Conservation (phyloP, 2,797 vertebrate genomes). For the Pristis pectinata region DNA sequence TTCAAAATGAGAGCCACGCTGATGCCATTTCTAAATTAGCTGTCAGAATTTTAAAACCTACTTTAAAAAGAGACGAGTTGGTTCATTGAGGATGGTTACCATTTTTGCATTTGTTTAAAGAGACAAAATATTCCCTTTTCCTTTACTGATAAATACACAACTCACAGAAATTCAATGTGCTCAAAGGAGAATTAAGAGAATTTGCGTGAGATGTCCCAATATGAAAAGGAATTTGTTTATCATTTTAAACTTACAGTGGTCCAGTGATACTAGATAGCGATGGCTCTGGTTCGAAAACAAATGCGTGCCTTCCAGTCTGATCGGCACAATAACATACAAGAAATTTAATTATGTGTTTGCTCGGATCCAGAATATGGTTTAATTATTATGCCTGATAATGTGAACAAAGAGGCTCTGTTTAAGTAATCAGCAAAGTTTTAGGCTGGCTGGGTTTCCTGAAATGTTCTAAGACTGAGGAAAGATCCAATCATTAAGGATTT, state of each 20-base stretch:
- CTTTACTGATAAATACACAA: neutral
- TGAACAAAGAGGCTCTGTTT: constrained; percentile 59
- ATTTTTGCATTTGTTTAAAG: neutral
- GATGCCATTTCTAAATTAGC: neutral
- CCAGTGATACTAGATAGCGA: neutral
- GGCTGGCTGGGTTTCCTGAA: constrained; percentile 53
- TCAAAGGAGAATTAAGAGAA: neutral
- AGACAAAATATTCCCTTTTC: neutral
- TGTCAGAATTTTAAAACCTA: neutral
- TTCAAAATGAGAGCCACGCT: neutral
- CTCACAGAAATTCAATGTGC: neutral
- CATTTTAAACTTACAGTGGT: neutral
- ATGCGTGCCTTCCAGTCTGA: neutral
- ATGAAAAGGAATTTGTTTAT: neutral
- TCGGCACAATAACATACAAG: constrained; percentile 32
- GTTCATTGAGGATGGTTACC: no score
- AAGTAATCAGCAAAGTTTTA: constrained; percentile 50
- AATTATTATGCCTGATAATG: constrained; percentile 57
- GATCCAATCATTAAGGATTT: constrained; percentile 58
- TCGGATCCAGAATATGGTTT: constrained; percentile 44
- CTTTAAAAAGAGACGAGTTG: neutral
- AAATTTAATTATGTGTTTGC: constrained; percentile 53
- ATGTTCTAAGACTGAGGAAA: constrained; percentile 50
- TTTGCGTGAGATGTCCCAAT: neutral
- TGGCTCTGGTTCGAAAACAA: neutral